These are phyloP conservation scores for Pseudorhiza aurosa DNA, from an alignment of 30 jellyfish, hydroid and myxozoan species.

Conservation along the genomic window DNA sequence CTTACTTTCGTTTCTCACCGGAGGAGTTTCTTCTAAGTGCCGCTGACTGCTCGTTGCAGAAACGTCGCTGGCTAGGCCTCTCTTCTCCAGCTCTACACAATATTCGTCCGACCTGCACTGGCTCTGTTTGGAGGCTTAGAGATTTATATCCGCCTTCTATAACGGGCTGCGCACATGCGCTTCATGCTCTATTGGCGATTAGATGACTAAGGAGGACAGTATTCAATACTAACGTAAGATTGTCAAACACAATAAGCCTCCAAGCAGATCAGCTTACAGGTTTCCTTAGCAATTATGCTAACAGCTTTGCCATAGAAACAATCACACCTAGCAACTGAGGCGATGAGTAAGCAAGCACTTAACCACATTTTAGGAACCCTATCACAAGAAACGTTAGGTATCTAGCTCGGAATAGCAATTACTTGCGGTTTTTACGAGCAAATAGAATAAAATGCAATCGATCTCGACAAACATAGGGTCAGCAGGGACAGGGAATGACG, in stretches of 20 bases:
- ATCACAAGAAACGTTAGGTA: not conserved
- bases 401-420: not conserved
- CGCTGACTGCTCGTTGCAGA: not conserved
- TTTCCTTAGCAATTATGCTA: conserved; percentile 58
- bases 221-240: conserved; percentile 43
- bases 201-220: conserved; percentile 48
- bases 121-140: not conserved
- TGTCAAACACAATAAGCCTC: conserved; percentile 39
- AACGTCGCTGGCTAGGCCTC: not conserved
- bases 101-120: not conserved
- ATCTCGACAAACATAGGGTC: too few relatives aligned
- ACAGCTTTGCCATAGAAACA: conserved; percentile 47
- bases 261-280: conserved; percentile 31
- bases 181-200: conserved; percentile 4
- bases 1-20: too few relatives aligned
- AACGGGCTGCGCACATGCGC: conserved; percentile 40
- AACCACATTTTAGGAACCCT: not conserved
- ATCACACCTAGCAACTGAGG: conserved; percentile 68
- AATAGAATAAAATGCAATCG: not conserved
- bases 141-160: not conserved
- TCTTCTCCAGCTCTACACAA: not conserved
- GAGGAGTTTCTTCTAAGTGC: not conserved
- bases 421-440: not conserved
- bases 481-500: too few relatives aligned
- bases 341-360: conserved; percentile 4